These are phyloP conservation scores for Aphis craccivora DNA, from an alignment of 1,140 invertebrate species.

Conservation along the genomic window DNA sequence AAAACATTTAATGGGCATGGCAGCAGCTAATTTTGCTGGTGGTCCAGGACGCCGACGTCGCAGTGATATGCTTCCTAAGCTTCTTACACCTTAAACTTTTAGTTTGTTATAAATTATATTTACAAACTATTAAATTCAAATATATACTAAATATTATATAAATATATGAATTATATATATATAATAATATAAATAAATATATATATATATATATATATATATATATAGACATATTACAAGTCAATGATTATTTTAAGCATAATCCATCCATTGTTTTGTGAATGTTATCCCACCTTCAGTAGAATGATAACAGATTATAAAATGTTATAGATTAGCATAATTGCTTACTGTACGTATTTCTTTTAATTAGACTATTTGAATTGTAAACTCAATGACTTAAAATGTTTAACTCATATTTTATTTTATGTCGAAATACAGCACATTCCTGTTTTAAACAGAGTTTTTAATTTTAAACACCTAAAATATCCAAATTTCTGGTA, in stretches of 20 bases:
- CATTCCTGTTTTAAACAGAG: constrained; percentile 39
- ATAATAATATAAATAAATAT: constrained; percentile 27
- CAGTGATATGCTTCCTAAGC: constrained; percentile 57
- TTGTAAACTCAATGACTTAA: constrained; percentile 46
- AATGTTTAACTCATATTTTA: constrained; percentile 47
- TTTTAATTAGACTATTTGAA: constrained; percentile 38
- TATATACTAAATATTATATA: constrained; percentile 46
- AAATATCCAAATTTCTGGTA: neutral
- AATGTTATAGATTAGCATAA: constrained; percentile 46
- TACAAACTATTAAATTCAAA: constrained; percentile 49
- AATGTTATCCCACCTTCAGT: constrained; percentile 25
- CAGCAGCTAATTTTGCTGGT: constrained; percentile 84
- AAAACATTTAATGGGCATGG: constrained; percentile 87
- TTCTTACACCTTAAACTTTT: constrained; percentile 52
- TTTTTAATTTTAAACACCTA: constrained; percentile 3
- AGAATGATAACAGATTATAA: constrained; percentile 50
- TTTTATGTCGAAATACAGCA: constrained; percentile 53
- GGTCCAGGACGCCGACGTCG: constrained; percentile 85
- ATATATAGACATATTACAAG: constrained; percentile 38
- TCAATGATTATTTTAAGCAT: constrained; percentile 38
- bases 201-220: constrained; percentile 25
- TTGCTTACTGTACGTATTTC: constrained; percentile 31
- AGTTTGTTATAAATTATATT: constrained; percentile 53
- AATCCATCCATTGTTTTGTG: constrained; percentile 55
- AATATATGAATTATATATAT: constrained; percentile 51